Conservation (phyloP, 1,140 invertebrate genomes). For the Eurosta solidaginis region DNA sequence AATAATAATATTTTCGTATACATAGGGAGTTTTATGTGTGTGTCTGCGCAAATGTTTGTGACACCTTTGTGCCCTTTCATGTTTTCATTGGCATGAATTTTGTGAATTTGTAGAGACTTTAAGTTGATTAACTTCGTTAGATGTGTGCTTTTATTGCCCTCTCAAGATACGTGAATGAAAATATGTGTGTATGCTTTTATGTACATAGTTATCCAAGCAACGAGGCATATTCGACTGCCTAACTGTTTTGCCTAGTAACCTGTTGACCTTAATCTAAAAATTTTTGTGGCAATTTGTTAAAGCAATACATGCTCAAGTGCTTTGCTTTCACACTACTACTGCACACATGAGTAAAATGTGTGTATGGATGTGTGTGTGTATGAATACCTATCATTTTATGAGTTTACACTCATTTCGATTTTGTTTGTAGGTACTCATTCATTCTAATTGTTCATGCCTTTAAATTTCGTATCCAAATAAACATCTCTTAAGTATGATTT, state of each 20-base stretch:
- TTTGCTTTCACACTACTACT: not conserved
- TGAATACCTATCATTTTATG: too few species aligned
- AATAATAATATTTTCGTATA: not conserved
- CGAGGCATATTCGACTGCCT: not conserved
- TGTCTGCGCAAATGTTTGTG: not conserved
- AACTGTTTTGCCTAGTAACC: not conserved
- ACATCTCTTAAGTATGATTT: too few species aligned
- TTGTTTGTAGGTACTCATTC: too few species aligned
- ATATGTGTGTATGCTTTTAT: not conserved
- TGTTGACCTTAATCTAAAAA: not conserved
- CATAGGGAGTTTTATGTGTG: not conserved
- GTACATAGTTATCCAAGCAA: not conserved
- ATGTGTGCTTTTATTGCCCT: not conserved
- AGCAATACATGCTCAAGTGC: not conserved
- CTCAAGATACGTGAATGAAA: not conserved
- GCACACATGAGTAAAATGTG: not conserved
- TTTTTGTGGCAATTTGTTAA: constrained; percentile 25
- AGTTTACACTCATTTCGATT: not conserved
- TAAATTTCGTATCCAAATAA: too few species aligned
- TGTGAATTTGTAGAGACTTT: constrained; percentile 7
- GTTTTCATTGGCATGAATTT: constrained; percentile 5
- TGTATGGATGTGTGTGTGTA: not conserved
- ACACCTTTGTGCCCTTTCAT: not conserved
- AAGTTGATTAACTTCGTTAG: constrained; percentile 22
- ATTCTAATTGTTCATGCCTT: too few species aligned